Evolutionary conservation across 2,797 vertebrate genomes (phyloP).

Genomic region (Sebastes taczanowskii): DNA sequence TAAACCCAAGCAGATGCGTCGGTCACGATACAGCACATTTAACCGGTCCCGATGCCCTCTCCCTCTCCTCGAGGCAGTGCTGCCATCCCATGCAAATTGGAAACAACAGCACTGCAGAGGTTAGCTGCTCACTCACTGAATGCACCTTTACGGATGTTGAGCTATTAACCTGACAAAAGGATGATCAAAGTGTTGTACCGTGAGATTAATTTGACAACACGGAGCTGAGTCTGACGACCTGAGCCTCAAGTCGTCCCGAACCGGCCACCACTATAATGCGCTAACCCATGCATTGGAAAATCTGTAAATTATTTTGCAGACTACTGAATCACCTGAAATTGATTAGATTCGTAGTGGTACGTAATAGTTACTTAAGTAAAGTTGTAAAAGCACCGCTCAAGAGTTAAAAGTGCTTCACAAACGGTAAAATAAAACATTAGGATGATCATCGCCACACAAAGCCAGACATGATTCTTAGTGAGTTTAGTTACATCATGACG

Average conservation of each 20-base stretch:
- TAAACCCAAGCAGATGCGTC: neutral
- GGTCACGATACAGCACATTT: neutral
- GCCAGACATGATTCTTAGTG: constrained; percentile 6
- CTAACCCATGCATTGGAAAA: neutral
- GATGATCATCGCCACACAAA: constrained; percentile 6
- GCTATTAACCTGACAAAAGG: neutral
- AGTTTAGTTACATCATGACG: neutral
- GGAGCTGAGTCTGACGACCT: constrained; percentile 21
- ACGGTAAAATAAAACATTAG: constrained; percentile 1
- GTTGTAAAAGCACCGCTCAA: constrained; percentile 21
- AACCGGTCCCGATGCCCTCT: neutral
- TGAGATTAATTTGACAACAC: neutral
- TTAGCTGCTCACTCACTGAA: neutral
- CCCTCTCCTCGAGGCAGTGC: neutral
- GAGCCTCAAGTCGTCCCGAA: neutral
- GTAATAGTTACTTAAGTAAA: neutral
- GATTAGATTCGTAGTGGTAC: neutral
- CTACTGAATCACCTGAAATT: neutral
- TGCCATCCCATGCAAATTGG: neutral
- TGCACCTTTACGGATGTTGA: neutral
- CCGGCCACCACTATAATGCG: neutral
- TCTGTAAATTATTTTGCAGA: neutral
- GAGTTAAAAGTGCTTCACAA: constrained; percentile 1
- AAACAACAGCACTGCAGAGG: neutral
- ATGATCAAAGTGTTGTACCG: neutral